A percentile compares a stretch with the other conserved stretches of the same genome.
These are phyloP conservation scores for Mormyrus iriodes DNA, from an alignment of 2,113 vertebrate genomes.

Conservation along the genomic window DNA sequence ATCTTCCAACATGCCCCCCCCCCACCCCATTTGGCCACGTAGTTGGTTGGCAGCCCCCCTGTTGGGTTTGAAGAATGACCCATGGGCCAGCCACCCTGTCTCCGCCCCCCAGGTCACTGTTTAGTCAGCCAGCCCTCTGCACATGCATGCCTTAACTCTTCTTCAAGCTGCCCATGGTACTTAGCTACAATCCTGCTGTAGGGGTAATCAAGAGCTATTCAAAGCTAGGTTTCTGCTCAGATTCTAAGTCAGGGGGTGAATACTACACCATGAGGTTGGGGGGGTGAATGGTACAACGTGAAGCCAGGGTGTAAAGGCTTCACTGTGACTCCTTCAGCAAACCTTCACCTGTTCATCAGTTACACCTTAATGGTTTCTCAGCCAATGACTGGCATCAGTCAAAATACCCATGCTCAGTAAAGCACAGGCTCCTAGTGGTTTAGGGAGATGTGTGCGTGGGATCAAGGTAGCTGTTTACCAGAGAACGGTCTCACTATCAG, in stretches of 20 bases:
- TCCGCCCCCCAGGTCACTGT: not conserved
- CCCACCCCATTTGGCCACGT: not conserved
- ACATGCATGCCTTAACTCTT: not conserved
- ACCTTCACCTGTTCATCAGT: not conserved
- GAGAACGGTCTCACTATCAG: not conserved
- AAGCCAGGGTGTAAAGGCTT: no score
- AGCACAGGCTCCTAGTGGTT: not conserved
- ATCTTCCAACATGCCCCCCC: not conserved
- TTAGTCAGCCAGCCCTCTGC: not conserved
- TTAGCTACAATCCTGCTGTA: not conserved
- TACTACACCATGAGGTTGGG: no score
- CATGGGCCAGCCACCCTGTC: not conserved
- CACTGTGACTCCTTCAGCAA: no score
- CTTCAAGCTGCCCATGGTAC: not conserved
- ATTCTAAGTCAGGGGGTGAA: no score
- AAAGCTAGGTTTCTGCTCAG: no score
- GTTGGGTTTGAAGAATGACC: not conserved
- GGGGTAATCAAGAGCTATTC: no score
- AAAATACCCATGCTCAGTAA: not conserved
- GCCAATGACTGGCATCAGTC: not conserved
- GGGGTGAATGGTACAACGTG: no score
- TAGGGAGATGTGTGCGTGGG: not conserved
- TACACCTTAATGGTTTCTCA: not conserved
- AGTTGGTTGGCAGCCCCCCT: not conserved
- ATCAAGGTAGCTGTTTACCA: not conserved